These are phyloP conservation scores for Stenotaenia linearis DNA, from an alignment of 2,888 invertebrate genomes.

Conservation along the genomic window DNA sequence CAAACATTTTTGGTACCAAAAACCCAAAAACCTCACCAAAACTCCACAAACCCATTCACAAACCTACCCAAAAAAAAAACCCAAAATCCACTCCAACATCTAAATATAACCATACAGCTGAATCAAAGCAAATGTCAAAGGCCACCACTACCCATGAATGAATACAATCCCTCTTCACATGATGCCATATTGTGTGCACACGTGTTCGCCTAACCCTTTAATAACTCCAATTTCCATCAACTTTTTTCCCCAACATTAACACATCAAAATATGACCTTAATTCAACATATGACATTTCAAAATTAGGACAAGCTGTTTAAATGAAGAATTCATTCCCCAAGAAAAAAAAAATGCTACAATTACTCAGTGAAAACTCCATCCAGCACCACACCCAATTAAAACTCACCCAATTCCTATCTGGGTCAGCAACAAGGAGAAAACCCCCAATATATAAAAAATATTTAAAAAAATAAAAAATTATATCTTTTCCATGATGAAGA, in stretches of 20 bases:
- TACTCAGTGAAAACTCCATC: not conserved
- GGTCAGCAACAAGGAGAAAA: too few species aligned
- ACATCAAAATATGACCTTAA: not conserved
- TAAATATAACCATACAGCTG: not conserved
- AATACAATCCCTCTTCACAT: not conserved
- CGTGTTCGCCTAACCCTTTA: not conserved
- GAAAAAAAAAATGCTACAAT: not conserved
- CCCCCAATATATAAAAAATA: not conserved
- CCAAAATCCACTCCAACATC: not conserved
- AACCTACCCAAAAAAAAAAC: not conserved
- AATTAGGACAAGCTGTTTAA: not conserved
- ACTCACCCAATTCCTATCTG: too few species aligned
- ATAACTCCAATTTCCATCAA: not conserved
- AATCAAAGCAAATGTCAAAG: conserved; percentile 3
- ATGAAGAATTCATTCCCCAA: not conserved
- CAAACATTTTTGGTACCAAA: too few species aligned
- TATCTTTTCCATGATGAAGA: not conserved
- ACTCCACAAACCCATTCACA: too few species aligned
- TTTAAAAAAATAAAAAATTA: not conserved
- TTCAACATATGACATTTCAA: not conserved
- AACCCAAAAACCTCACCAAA: too few species aligned
- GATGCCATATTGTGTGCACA: not conserved
- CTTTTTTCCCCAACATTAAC: not conserved
- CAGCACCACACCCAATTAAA: not conserved
- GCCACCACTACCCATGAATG: not conserved